Base-by-base conservation (phyloP, 1,140 invertebrate species). In the Pogonomyrmex californicus region DNA sequence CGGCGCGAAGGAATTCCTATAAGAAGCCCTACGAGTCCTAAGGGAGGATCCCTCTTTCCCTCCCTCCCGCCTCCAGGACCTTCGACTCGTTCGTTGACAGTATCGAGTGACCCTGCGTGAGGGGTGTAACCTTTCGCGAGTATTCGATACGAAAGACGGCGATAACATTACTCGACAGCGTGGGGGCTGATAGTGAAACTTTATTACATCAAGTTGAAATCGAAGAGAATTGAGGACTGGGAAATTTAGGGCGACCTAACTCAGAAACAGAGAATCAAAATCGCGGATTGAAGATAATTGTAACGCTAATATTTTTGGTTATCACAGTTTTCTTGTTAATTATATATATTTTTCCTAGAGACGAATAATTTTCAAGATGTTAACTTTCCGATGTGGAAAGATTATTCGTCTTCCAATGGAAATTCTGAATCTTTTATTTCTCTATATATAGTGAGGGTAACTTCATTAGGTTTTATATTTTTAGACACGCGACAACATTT, bases 1-100 rank as follows among this genome's bases (percentile, higher is more conserved):
- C 66, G 66, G 54, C 41, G 51, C 41, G 86, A 88, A 87, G 89
- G 93, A 94, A 95, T 95, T 94, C 92, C 92, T 92, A 93, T 93
- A 93, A 92, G 94, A 95, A 95, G 91, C 94, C 94, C 36, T 91
- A 93, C 66, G 83, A 30, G 23, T 23, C 23, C 23, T 23, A 79
- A n/a, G 30, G 41, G 7, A 6, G 36, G 9, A 23, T 23, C 23
- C 33, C 58, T 5, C 62, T n/a, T 68, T 41, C 41, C 23, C 23
- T 68, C 23, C n/a, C 60, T 62, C 36, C 6, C 65, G 23, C 5
- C 41, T 68, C 5, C 65, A 14, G 12, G 23, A 60, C 51, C 66
- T 73, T 73, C 66, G 47, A 56, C 63, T 81, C 49, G 83, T 63
- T 78, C 58, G 58, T 65, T 71, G 68, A 58, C 44, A 60, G 54